Evolutionary conservation across 2,888 invertebrate species (phyloP).

Genomic region (Drosophila buzzatii): DNA sequence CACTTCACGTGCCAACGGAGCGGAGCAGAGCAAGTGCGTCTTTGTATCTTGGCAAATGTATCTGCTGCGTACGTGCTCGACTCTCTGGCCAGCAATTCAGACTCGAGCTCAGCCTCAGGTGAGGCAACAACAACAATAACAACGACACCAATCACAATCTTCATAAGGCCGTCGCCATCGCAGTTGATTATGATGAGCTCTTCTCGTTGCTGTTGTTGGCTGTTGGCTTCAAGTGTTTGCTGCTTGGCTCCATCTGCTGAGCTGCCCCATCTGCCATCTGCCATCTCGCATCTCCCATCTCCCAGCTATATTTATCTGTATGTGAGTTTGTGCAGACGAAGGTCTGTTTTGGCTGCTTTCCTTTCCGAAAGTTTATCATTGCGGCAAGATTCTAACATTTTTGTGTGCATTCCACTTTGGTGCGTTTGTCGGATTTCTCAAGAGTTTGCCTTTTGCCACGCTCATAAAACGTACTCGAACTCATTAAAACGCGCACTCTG

Average conservation of each 20-base stretch:
- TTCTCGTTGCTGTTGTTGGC: slow-evolving; percentile 26
- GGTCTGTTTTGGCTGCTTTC: slow-evolving; percentile 33
- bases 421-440: slow-evolving; percentile 70
- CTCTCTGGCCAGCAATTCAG: slow-evolving; percentile 16
- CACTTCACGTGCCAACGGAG: slow-evolving; percentile 40
- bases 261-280: slow-evolving; percentile 5
- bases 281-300: slow-evolving; percentile 2
- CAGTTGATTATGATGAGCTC: slow-evolving; percentile 74
- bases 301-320: slow-evolving; percentile 9
- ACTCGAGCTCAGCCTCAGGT: slow-evolving; percentile 28
- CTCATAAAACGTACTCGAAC: slow-evolving; percentile 81
- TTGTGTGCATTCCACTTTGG: slow-evolving; percentile 81
- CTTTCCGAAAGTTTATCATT: slow-evolving; percentile 73
- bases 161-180: slow-evolving; percentile 72
- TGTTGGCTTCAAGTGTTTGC: slow-evolving; percentile 37
- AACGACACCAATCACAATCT: slow-evolving; percentile 76
- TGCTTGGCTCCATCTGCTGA: slow-evolving; percentile 18
- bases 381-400: slow-evolving; percentile 80
- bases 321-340: not conserved
- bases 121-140: slow-evolving; percentile 23
- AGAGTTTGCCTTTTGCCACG: slow-evolving; percentile 66
- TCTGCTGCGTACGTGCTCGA: slow-evolving; percentile 70
- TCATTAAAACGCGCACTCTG: slow-evolving; percentile 80
- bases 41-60: slow-evolving; percentile 59
- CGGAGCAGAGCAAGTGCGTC: slow-evolving; percentile 58